Evolutionary conservation across 2,888 invertebrate species (phyloP), one percentile per base, ranked within the genome.

Genomic region (Parnassius orleans): DNA sequence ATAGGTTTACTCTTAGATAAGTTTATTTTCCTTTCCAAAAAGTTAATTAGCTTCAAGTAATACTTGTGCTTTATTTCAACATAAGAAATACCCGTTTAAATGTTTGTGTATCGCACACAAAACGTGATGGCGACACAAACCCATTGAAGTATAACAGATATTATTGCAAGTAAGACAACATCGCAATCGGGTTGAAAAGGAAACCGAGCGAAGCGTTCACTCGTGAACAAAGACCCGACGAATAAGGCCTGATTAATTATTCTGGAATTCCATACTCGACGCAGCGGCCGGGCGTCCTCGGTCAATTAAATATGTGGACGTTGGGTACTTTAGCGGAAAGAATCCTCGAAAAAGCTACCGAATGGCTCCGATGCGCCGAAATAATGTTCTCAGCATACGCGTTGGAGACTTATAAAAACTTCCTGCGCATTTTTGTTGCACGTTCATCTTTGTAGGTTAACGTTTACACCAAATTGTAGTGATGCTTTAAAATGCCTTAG

Each of bases 231-330:
- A 57, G 60, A 56, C 24, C 14, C 14, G 10, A 48, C 48, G 48
- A 57, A 61, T 57, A 57, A 57, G 59, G 42, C 41, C 5, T 47
- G 24, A 56, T 56, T 56, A 56, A 56, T 57, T 57, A 61, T 57
- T 53, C 53, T 41, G 46, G 46, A 53, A 53, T 61, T 47, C 57
- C 42, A 43, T 57, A 19, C 42, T 11, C 46, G 59, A 43, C 43
- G 24, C 51, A 43, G 47, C 41, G 50, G 61, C 24, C 12, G 57
- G 12, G n/a, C 24, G 56, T 56, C 47, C 47, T 47, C 41, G 41
- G 46, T 47, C 44, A 24, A 11, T 44, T 9, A 44, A n/a, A 55
- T 42, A 44, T 33, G 48, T 50, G 51, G 9, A 15, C 51, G 33
- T 50, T 50, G 52, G 41, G 41, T 33, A 51, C 43, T 51, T 19